These are phyloP conservation scores for Passer montanus DNA, from an alignment of 2,113 vertebrate species.

Conservation along the genomic window DNA sequence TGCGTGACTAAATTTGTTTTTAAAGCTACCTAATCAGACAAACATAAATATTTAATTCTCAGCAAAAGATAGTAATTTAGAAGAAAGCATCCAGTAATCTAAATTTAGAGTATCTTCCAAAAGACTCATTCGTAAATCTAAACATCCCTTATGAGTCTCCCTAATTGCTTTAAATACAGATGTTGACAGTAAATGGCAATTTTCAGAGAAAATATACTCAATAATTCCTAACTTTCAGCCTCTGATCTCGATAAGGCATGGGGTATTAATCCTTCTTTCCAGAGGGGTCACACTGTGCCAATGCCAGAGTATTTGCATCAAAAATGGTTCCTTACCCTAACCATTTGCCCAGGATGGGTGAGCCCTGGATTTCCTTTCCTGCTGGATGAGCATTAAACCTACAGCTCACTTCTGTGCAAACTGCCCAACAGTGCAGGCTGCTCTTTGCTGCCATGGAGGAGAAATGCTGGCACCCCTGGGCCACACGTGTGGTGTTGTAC, in stretches of 20 bases:
- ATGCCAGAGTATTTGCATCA: background rate
- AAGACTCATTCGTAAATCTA: background rate
- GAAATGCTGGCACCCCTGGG: background rate
- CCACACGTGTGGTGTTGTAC: accelerated
- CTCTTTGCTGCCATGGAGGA: background rate
- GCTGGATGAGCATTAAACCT: background rate
- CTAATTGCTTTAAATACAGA: background rate
- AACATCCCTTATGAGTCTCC: background rate
- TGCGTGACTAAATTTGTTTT: slow-evolving; percentile 11
- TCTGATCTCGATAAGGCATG: background rate
- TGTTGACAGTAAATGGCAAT: background rate
- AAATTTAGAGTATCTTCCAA: background rate
- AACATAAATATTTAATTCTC: background rate
- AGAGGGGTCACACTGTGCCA: background rate
- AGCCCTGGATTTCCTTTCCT: background rate
- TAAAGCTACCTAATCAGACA: background rate
- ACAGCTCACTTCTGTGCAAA: background rate
- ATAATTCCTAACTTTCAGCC: background rate
- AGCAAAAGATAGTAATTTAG: background rate
- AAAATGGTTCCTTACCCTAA: background rate
- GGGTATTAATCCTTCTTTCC: background rate
- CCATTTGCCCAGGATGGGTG: background rate
- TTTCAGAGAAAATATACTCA: background rate
- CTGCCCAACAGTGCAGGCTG: background rate
- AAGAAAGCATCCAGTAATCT: background rate